Evolutionary conservation across 2,888 invertebrate genomes (phyloP), one percentile per base, ranked within the genome.

Genomic region (Ophion ventricosus): DNA sequence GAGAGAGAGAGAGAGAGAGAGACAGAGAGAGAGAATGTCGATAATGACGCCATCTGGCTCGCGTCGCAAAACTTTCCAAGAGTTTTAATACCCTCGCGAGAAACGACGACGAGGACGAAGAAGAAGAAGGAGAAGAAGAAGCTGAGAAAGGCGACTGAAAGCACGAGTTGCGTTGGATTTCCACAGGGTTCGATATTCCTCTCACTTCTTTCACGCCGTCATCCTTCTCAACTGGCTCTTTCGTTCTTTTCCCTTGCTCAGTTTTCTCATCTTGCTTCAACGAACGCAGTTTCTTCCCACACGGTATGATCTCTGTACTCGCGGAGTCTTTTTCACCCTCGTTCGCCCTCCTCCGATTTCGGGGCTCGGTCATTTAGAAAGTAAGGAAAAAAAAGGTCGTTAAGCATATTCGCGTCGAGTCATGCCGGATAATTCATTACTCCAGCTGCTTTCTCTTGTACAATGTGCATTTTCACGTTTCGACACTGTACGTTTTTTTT

Each of bases 41-140:
- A 92, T 92, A 92, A 92, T 91, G 89, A 92, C 89, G 89, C 91
- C 92, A 92, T 90, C 92, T 91, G 92, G 90, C 87, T 88, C 88
- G 87, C 87, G 89, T 91, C 88, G 88, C 86, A 67, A 91, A 92
- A 92, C 91, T 91, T 92, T 89, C 88, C 83, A 70, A 75, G 89
- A 91, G 91, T 92, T 92, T 92, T 92, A 92, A 92, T 91, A 92
- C 89, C 85, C 87, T 84, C 83, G 80, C 83, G 82, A 87, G 85
- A 77, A 85, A 86, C 80, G 82, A 84, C 82, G 83, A 69, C 70
- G 75, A 80, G 67, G 77, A 66, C 20, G 66, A 64, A 20, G 76
- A 76, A 17, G 72, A 63, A 56, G 80, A 72, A 63, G 40, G 59
- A 43, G 57, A 57, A 66, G 72, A 59, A 77, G 66, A 67, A 66